Evolutionary conservation across 2,888 invertebrate species (phyloP), one percentile per base, ranked within the genome.

Genomic region (Acanthopleura granulata): DNA sequence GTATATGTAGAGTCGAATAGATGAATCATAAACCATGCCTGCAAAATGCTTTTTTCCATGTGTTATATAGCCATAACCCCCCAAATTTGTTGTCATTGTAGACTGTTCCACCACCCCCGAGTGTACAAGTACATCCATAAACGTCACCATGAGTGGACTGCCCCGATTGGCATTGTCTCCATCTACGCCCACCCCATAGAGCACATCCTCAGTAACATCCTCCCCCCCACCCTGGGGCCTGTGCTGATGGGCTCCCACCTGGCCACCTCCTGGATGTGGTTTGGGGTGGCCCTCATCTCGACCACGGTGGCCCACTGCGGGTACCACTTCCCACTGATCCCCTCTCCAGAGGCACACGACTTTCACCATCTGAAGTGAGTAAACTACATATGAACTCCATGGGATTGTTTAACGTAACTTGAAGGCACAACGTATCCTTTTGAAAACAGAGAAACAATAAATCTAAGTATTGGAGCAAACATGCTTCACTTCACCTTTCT

Each of bases 91-190:
- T 18, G 12, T 22, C 12, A 12, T 57, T 57, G 22, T 27, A 94
- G 95, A 86, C 90, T 95, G 78, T 91, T 96, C 50, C 96, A 96
- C 86, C 93, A 93, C 84, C 93, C 94, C 78, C 91, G 92, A 80
- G 90, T 96, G 74, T 96, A 96, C 91, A 95, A 94, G 86, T 93
- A 93, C 86, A 94, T 96, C 82, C 96, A 96, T 91, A 96, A 96
- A 89, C 93, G 94, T 83, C 96, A 96, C 89, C 96, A 96, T 84
- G 95, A 96, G 89, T 96, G 96, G 96, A 95, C 95, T 0, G 94
- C 96, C 0, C 96, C 96, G 0, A 94, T 96, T 73, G 95, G 95
- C n/a, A 93, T 95, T 4, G 94, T 95, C 0, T 94, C 95, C 18
- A 91, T 95, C 62, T 96, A 96, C 89, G 94, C 95, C 83, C 95